Evolutionary conservation across 2,797 vertebrate species (phyloP), one percentile per base, ranked within the genome.

Genomic region (Fratercula arctica): DNA sequence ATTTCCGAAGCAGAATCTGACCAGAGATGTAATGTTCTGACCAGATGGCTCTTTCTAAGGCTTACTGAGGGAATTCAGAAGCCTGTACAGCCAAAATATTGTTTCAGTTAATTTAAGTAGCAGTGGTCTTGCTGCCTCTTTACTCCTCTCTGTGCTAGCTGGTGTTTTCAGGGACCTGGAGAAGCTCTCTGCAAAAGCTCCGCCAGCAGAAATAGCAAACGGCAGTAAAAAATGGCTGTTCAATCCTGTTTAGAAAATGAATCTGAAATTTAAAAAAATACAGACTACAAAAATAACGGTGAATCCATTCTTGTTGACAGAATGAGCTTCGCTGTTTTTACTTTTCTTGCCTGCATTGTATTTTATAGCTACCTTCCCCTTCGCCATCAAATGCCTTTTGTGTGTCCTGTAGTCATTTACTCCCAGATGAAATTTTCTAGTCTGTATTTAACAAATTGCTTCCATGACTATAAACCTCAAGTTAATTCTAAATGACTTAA

Each of bases 21-120:
- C 94, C 96, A 94, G 96, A 96, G 97, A 95, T 87, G 56, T 80
- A 96, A 91, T 95, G 73, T 96, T 97, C 74, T 82, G 92, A 92
- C 97, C 98, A 98, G 97, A 97, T 98, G 97, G 97, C 94, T 94
- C 97, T 97, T 97, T 97, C 87, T 87, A 95, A 95, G 95, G 70
- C 96, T 96, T 97, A 97, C 98, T 96, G 95, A 95, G 97, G 97
- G 96, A 97, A 97, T 95, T 96, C 94, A 93, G 90, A 97, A 96
- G 93, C 93, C 95, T 82, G 68, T 95, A 82, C 77, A 93, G 96
- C 97, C 97, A 96, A 98, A 98, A 98, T 98, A 96, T 77, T 96
- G 96, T 97, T 98, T 97, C 96, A 70, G 90, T 89, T 97, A 95
- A 97, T 97, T 97, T 97, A 95, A 95, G 95, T 96, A 97, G 96